These are phyloP conservation scores for Scaptomyza flava DNA, from an alignment of 2,888 invertebrate species.

Conservation along the genomic window DNA sequence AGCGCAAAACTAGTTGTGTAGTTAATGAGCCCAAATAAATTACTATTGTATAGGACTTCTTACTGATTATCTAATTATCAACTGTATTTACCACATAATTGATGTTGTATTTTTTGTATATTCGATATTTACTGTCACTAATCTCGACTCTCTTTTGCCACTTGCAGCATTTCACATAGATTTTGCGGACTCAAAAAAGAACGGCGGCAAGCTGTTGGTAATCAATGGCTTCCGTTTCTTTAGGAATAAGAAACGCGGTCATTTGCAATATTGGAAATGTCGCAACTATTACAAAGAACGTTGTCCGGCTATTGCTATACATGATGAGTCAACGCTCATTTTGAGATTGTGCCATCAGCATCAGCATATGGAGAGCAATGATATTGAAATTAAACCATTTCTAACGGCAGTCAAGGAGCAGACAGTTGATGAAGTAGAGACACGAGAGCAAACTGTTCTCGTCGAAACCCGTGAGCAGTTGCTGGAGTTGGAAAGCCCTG, in stretches of 20 bases:
- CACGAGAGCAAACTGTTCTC: constrained; percentile 1
- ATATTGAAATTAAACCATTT: constrained; percentile 82
- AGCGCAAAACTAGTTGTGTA: constrained; percentile 29
- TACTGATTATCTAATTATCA: constrained; percentile 2
- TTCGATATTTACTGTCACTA: constrained; percentile 14
- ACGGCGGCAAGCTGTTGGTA: constrained; percentile 84
- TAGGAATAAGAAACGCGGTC: constrained; percentile 84
- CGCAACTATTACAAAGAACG: constrained; percentile 84
- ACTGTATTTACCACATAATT: not conserved
- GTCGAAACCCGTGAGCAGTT: not conserved
- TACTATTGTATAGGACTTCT: constrained; percentile 19
- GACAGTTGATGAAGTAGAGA: constrained; percentile 1
- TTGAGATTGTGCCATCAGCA: constrained; percentile 83
- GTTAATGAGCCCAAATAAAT: constrained; percentile 51
- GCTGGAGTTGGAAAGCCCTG: not conserved
- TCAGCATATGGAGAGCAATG: constrained; percentile 82
- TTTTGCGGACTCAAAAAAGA: constrained; percentile 84
- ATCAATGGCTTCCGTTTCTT: constrained; percentile 84
- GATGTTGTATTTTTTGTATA: not conserved
- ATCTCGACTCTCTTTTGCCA: constrained; percentile 17
- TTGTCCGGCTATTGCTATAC: constrained; percentile 84
- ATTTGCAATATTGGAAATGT: constrained; percentile 84
- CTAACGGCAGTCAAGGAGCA: constrained; percentile 36
- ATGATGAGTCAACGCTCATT: constrained; percentile 83
- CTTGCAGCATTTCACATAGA: constrained; percentile 83